Percentiles rank a stretch among this genome's conserved stretches.
Conservation (phyloP, 35 echinoderm and acorn worm species). For the Apostichopus parvimensis region DNA sequence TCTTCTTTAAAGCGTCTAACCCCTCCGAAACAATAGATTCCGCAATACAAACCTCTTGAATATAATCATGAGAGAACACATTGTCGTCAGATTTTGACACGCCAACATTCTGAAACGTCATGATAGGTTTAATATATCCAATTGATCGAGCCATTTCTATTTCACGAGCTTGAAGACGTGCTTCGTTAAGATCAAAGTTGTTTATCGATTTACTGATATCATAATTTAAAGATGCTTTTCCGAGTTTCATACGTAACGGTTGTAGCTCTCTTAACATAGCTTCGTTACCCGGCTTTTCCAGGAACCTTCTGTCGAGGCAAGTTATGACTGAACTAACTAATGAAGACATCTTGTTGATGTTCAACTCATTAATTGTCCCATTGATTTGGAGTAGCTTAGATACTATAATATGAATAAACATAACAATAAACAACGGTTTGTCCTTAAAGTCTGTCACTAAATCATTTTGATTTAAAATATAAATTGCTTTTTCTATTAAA, state of each 20-base stretch:
- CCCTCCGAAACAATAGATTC: not conserved
- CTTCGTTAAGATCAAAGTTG: too few species aligned
- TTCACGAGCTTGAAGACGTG: not conserved
- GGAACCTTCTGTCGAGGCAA: not conserved
- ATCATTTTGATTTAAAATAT: not conserved
- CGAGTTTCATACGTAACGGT: too few species aligned
- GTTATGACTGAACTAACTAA: not conserved
- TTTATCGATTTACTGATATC: too few species aligned
- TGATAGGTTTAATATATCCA: not conserved
- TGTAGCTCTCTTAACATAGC: too few species aligned
- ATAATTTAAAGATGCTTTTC: too few species aligned
- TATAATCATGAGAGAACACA: not conserved
- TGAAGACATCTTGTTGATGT: not conserved
- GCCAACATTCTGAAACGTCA: too few species aligned
- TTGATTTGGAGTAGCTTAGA: not conserved
- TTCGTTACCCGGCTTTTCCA: too few species aligned
- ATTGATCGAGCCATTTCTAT: not conserved
- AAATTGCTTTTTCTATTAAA: too few species aligned
- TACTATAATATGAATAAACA: not conserved
- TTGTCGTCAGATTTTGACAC: too few species aligned
- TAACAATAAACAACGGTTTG: not conserved
- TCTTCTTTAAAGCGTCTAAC: too few species aligned
- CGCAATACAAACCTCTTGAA: not conserved
- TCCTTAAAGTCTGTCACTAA: not conserved
- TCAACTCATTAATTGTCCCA: too few species aligned